These are phyloP conservation scores for Pristionchus entomophagus DNA, from an alignment of 2,888 invertebrate genomes.

Conservation along the genomic window DNA sequence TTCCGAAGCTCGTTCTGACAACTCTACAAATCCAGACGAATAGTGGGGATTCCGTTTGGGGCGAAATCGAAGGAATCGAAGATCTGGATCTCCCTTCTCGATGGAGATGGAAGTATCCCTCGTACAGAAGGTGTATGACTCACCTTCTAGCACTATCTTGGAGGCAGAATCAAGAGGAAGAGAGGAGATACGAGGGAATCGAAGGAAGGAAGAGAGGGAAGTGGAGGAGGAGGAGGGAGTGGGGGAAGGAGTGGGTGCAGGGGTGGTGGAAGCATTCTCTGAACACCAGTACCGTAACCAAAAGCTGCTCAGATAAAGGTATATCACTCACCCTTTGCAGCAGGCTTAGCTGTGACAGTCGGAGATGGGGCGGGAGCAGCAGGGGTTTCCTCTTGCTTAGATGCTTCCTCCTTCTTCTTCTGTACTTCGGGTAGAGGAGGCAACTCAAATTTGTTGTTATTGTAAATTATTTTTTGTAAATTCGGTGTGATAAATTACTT, in stretches of 20 bases:
- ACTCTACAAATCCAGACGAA: conserved; percentile 17
- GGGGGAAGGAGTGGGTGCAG: neutral
- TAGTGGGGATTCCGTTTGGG: conserved; percentile 2
- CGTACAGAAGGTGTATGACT: conserved; percentile 34
- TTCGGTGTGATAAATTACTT: too few species aligned
- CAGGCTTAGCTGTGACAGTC: neutral
- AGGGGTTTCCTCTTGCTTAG: neutral
- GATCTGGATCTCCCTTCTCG: conserved; percentile 20
- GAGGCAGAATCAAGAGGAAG: conserved; percentile 63
- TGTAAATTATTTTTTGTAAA: too few species aligned
- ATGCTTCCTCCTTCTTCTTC: conserved; percentile 1
- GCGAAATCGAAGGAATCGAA: conserved; percentile 5
- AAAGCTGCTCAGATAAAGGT: neutral
- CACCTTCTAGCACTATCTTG: conserved; percentile 58
- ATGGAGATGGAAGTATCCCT: conserved; percentile 33
- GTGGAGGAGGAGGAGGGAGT: neutral
- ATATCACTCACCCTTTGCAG: conserved; percentile 8
- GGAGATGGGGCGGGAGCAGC: neutral
- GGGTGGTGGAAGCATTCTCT: neutral
- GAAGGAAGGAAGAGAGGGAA: conserved; percentile 30
- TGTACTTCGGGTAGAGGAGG: conserved; percentile 36
- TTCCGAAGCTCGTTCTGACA: conserved; percentile 22
- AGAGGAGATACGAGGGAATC: conserved; percentile 57
- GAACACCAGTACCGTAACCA: neutral
- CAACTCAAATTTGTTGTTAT: too few species aligned